Base-by-base conservation (phyloP, 1,140 invertebrate species). In the Xylocopa sonorina region DNA sequence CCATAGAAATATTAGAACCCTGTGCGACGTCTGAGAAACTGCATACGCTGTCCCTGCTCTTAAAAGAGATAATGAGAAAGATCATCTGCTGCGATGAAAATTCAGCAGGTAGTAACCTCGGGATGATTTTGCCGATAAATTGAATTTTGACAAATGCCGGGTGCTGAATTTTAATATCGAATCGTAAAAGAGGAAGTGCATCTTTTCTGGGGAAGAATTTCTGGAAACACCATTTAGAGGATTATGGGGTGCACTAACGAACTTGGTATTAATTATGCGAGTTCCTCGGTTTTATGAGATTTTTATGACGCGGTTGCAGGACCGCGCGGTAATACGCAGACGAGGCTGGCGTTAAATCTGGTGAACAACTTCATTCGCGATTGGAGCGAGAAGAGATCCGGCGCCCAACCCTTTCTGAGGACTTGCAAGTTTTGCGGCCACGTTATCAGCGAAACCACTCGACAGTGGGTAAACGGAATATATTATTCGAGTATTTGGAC, bases 291-390 rank as follows among this genome's bases (percentile, higher is more conserved):
- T 83, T 68, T 68, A 71, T 58, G 55, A 77, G 43, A 63, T 41
- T 68, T 63, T 53, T 58, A 66, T 66, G 43, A 29, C 53, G 41
- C 58, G 48, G 16, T 66, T 75, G 41, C 50, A 85, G 83, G 55
- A 55, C 58, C 41, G 46, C 51, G 71, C 27, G 9, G 43, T 27
- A 32, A 60, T 57, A 38, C 32, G 24, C 68, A 78, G 27, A 62
- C n/a, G 32, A 82, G 71, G 24, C 38, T 68, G 53, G 38, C 48
- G 21, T 29, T 84, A 34, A 64, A 67, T 71, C 74, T 84, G 18
- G 68, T 75, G 53, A 78, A 63, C 72, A 82, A 84, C 55, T 81
- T 84, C 60, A 85, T 84, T 67, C 64, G 64, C 21, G 66, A 69
- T 21, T 84, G 82, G 82, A 67, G 63, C 60, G 53, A 60, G 46